Base-by-base conservation (phyloP, 2,797 vertebrate genomes). In the Poliocrania exsul region DNA sequence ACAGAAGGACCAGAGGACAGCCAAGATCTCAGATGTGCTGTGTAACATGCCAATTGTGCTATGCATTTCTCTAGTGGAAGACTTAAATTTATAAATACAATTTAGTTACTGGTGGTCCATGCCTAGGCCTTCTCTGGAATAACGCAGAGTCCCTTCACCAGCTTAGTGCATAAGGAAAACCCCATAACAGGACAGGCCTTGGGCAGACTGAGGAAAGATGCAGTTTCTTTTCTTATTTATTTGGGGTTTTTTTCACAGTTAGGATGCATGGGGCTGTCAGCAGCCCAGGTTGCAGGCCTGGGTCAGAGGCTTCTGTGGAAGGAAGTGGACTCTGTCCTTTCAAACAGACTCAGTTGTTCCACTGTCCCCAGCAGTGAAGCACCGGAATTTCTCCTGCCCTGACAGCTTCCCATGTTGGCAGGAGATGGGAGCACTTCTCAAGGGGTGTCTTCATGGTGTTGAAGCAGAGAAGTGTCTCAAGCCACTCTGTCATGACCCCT, bases 391-490 rank as follows among this genome's bases (percentile, higher is more conserved):
- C 33, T 88, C 53, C 54, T n/a, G 21, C 20, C 20, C 54, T 70
- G 54, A 89, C 26, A 93, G 23, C 31, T 60, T 92, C 51, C 37
- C 2, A 2, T 25, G 15, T 44, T 75, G 73, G 65, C 4, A 4
- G 82, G 40, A 85, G 17, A 83, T 3, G 4, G 58, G 40, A 91
- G 31, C 21, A 23, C 70, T 86, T 93, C 73, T 87, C 42, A 90
- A 93, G 42, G 25, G 37, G 24, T 53, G 16, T 62, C 58, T 91
- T 87, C 37, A 77, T 0, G 13, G 7, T 77, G 50, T 3, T 29
- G 69, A 82, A 92, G 84, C 62, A 91, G 83, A 66, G 44, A 92
- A 86, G 16, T 62, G 19, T 77, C 51, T 91, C 78, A 73, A 88
- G 60, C 38, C 31, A 71, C 35, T 93, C 64, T 94, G 62, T n/a